Evolutionary conservation across 2,888 invertebrate species (phyloP).

Genomic region (Eupeodes latifasciatus): DNA sequence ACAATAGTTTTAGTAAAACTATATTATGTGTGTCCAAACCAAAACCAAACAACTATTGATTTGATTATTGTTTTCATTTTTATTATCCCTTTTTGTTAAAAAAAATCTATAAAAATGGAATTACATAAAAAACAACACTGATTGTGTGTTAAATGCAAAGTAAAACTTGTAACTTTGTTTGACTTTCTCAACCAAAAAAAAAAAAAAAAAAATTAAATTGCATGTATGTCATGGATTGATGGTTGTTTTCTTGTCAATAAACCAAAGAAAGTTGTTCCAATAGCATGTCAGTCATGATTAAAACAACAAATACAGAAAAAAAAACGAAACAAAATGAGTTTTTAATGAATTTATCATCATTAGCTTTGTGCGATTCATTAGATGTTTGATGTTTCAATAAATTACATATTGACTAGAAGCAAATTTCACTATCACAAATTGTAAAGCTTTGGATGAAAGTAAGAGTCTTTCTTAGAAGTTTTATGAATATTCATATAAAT

Average conservation of each 20-base stretch:
- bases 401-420: not conserved
- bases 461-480: not conserved
- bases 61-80: not conserved
- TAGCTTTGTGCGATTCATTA: slow-evolving; percentile 1
- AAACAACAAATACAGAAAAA: not conserved
- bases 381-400: slow-evolving; percentile 14
- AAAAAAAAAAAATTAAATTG: not conserved
- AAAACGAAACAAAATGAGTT: slow-evolving; percentile 2
- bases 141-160: not conserved
- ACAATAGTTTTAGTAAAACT: not conserved
- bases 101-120: not conserved
- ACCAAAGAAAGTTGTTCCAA: slow-evolving; percentile 31
- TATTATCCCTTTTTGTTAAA: not conserved
- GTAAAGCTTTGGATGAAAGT: slow-evolving; percentile 10
- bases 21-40: not conserved
- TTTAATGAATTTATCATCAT: slow-evolving; percentile 32
- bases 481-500: not conserved
- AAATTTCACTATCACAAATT: slow-evolving; percentile 2
- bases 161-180: slow-evolving; percentile 11
- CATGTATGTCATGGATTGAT: slow-evolving; percentile 23
- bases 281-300: slow-evolving; percentile 6
- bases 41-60: slow-evolving; percentile 7
- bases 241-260: slow-evolving; percentile 20
- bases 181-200: slow-evolving; percentile 16
- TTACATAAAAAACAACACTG: slow-evolving; percentile 9